Conservation (phyloP, 2,797 vertebrate genomes). For the Liparis tanakae region DNA sequence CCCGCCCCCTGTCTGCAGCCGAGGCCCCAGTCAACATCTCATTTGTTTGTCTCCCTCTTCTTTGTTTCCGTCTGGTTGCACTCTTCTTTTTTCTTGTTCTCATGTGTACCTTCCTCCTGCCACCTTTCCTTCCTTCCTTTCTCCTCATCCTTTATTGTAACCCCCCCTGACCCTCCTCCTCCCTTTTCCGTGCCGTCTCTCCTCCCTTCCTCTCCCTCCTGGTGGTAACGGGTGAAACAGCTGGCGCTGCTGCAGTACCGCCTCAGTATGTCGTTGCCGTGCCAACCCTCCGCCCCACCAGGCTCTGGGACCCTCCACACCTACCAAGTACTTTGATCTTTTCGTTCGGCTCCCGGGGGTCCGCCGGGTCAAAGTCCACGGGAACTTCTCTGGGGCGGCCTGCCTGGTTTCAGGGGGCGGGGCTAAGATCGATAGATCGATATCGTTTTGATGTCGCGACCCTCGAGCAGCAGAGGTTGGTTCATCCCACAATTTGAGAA, state of each 20-base stretch:
- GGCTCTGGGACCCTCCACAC: slow-evolving; percentile 96
- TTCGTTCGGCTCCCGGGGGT: slow-evolving; percentile 84
- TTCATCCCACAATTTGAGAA: background rate
- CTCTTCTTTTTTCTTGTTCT: slow-evolving; percentile 41
- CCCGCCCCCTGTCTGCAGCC: background rate
- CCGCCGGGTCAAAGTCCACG: slow-evolving; percentile 53
- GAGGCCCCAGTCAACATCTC: slow-evolving; percentile 50
- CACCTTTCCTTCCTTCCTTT: slow-evolving; percentile 20
- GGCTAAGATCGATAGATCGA: no score
- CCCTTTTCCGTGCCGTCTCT: slow-evolving; percentile 19
- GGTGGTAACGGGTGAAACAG: slow-evolving; percentile 90
- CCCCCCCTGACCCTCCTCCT: slow-evolving; percentile 43
- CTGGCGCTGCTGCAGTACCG: slow-evolving; percentile 98
- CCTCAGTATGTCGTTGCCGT: slow-evolving; percentile 97
- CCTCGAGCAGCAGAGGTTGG: background rate
- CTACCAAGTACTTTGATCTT: slow-evolving; percentile 97
- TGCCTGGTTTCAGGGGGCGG: background rate
- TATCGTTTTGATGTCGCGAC: background rate
- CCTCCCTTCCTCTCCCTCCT: slow-evolving; percentile 66
- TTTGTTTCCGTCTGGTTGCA: slow-evolving; percentile 61
- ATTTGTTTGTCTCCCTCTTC: slow-evolving; percentile 65
- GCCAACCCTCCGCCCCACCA: slow-evolving; percentile 89
- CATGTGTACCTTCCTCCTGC: slow-evolving; percentile 47
- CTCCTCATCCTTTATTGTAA: slow-evolving; percentile 54
- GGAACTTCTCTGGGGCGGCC: slow-evolving; percentile 62